phyloP scores from a whole-genome alignment of 1,140 invertebrate genomes.

The Drosophila nebulosa region DNA sequence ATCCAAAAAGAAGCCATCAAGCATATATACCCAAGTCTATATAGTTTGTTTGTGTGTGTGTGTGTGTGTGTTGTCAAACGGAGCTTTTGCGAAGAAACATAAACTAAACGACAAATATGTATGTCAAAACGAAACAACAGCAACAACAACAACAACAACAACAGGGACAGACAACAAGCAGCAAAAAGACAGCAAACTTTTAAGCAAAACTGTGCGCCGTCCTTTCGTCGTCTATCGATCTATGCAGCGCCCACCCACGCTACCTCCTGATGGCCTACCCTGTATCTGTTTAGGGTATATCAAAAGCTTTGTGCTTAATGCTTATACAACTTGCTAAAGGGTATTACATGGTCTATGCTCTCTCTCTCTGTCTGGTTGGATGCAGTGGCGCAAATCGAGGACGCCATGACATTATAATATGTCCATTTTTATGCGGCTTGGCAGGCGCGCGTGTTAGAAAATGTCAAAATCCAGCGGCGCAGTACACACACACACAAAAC shows the following conservation, averaged over 20 bases:
- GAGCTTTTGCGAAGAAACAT: constrained; percentile 4
- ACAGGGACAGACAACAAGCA: too few relatives aligned
- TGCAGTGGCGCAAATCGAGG: constrained; percentile 76
- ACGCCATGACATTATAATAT: constrained; percentile 79
- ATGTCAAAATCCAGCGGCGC: constrained; percentile 73
- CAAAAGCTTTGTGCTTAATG: too few relatives aligned
- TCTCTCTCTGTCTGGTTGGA: constrained; percentile 41
- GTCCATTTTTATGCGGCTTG: constrained; percentile 79
- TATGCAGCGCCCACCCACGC: constrained; percentile 64
- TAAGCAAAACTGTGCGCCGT: constrained; percentile 15
- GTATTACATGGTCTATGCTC: background rate
- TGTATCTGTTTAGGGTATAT: background rate
- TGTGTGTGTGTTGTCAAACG: background rate
- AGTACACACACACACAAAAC: constrained; percentile 11
- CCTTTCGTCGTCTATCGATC: constrained; percentile 4
- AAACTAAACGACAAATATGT: constrained; percentile 45
- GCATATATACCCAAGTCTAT: too few relatives aligned
- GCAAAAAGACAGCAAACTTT: constrained; percentile 3
- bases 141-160: constrained; percentile 10
- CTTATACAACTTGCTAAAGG: background rate
- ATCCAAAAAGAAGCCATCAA: too few relatives aligned
- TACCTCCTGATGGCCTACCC: constrained; percentile 9
- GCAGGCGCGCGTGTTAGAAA: constrained; percentile 72
- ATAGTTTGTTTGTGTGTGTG: too few relatives aligned
- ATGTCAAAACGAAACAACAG: constrained; percentile 36